Conservation (phyloP, 2,797 vertebrate species). For the Acrossocheilus wenchowensis region DNA sequence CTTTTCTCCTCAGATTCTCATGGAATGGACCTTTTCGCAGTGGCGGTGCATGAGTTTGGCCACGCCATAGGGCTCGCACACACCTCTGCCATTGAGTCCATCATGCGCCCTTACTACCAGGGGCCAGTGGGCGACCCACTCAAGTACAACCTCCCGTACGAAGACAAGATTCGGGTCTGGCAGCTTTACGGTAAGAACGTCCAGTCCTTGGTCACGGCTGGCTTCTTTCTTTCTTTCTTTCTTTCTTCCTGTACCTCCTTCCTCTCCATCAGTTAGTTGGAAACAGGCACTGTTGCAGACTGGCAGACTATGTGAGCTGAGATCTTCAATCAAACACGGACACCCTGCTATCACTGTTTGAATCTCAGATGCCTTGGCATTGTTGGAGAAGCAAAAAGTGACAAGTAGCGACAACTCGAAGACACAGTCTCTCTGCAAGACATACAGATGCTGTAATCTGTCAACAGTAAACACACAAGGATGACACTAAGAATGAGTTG, state of each 20-base stretch:
- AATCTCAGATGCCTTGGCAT: slow-evolving; percentile 4
- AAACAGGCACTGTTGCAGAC: background rate
- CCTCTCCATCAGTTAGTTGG: background rate
- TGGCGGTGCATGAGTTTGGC: slow-evolving; percentile 96
- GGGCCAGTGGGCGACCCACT: slow-evolving; percentile 96
- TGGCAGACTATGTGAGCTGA: background rate
- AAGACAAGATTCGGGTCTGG: slow-evolving; percentile 95
- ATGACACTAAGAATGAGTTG: slow-evolving; percentile 7
- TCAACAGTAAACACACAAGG: slow-evolving; percentile 14
- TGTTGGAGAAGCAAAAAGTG: slow-evolving; percentile 20
- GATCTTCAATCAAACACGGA: slow-evolving; percentile 22
- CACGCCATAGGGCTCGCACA: slow-evolving; percentile 96
- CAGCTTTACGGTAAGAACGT: slow-evolving; percentile 88
- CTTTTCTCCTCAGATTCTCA: slow-evolving; percentile 80
- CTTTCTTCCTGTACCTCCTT: background rate
- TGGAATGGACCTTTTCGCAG: slow-evolving; percentile 94
- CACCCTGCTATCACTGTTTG: slow-evolving; percentile 10
- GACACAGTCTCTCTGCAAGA: slow-evolving; percentile 6
- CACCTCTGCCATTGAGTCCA: slow-evolving; percentile 88
- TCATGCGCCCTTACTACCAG: slow-evolving; percentile 98
- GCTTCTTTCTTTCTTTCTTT: background rate
- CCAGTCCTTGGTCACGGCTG: background rate
- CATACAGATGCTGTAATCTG: slow-evolving; percentile 43
- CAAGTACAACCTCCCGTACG: slow-evolving; percentile 91
- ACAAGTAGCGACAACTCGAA: slow-evolving; percentile 27